Evolutionary conservation across 2,888 invertebrate genomes (phyloP).

Genomic region (Drosophila ezoana): DNA sequence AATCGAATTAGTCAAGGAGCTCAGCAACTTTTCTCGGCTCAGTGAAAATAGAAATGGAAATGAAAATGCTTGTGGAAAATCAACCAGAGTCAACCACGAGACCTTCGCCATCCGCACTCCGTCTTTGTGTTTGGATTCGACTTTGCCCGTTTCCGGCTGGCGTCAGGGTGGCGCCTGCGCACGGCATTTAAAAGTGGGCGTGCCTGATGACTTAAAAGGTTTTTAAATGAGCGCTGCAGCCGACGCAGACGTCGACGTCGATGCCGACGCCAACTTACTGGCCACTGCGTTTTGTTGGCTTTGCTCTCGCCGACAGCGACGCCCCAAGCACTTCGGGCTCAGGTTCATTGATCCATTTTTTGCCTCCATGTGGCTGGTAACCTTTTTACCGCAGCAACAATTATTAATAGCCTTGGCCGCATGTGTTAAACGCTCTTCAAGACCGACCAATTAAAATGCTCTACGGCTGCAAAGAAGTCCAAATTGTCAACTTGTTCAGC

Average conservation of each 20-base stretch:
- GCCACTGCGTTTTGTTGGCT: constrained; percentile 38
- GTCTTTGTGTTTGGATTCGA: constrained; percentile 19
- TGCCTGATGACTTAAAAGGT: constrained; percentile 82
- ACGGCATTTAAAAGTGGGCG: constrained; percentile 73
- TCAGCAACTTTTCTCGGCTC: constrained; percentile 68
- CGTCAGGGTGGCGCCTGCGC: constrained; percentile 81
- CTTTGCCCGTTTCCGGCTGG: constrained; percentile 75
- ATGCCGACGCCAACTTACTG: constrained; percentile 34
- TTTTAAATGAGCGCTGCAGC: constrained; percentile 72
- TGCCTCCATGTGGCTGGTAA: constrained; percentile 8
- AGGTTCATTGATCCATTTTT: constrained; percentile 74
- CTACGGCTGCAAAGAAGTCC: neutral
- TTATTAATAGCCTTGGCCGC: constrained; percentile 34
- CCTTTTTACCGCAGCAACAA: constrained; percentile 34
- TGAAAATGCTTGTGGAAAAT: constrained; percentile 41
- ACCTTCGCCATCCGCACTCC: constrained; percentile 19
- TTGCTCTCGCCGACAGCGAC: constrained; percentile 74
- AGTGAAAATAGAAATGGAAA: constrained; percentile 27
- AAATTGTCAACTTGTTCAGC: constrained; percentile 14
- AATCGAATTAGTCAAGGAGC: constrained; percentile 80
- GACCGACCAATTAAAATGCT: constrained; percentile 35
- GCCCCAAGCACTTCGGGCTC: constrained; percentile 55
- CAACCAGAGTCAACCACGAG: constrained; percentile 27
- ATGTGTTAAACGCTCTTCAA: constrained; percentile 67
- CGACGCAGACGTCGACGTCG: neutral